Conservation (phyloP, 2,888 invertebrate species). For the Conops quadrifasciatus region DNA sequence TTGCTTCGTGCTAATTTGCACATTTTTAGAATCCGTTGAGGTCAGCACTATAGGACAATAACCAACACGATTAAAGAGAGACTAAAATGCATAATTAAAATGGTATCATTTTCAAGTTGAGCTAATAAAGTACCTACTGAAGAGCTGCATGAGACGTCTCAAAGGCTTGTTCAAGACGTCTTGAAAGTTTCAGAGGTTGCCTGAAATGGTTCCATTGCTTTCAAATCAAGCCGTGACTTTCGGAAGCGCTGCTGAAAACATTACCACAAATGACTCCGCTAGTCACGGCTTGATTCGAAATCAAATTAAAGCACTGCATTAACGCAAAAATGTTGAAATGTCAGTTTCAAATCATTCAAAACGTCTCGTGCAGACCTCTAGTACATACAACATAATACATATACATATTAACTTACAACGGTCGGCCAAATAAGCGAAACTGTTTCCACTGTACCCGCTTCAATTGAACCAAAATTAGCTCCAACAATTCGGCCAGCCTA, state of each 20-base stretch:
- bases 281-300: no score
- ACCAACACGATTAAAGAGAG: conserved; percentile 60
- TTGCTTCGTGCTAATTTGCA: conserved; percentile 45
- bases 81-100: conserved; percentile 44
- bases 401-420: conserved; percentile 48
- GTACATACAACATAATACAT: no score
- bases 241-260: no score
- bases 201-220: no score
- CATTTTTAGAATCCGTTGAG: conserved; percentile 47
- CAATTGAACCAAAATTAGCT: conserved; percentile 57
- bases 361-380: no score
- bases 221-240: no score
- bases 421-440: conserved; percentile 62
- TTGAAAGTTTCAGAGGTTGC: no score
- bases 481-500: conserved; percentile 55
- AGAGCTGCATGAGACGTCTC: no score
- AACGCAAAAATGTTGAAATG: no score
- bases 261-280: no score
- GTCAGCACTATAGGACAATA: conserved; percentile 54
- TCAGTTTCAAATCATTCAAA: conserved; percentile 2
- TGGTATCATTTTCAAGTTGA: not conserved
- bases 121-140: not conserved
- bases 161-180: no score
- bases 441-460: conserved; percentile 50
- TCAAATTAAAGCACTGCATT: not conserved